Conservation (phyloP, 2,797 vertebrate species). For the Crenichthys baileyi region DNA sequence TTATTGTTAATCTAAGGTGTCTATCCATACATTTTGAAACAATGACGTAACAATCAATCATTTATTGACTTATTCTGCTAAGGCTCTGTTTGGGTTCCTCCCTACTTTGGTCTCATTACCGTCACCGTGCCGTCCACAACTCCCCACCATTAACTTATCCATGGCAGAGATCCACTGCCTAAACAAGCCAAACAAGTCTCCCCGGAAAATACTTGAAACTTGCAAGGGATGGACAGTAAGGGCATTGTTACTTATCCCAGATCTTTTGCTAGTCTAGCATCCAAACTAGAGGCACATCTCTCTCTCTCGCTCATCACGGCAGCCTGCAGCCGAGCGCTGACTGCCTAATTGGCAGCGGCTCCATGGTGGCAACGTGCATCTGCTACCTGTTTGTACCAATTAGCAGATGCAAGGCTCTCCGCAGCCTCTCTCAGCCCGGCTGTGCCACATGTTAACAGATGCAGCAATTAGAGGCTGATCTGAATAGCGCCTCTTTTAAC, state of each 20-base stretch:
- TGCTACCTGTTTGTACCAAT: conserved; percentile 89
- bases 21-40: conserved; percentile 22
- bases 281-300: conserved; percentile 59
- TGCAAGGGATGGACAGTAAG: conserved; percentile 8
- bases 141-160: conserved; percentile 23
- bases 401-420: conserved; percentile 83
- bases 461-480: conserved; percentile 90
- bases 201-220: conserved; percentile 44
- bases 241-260: conserved; percentile 43
- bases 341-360: conserved; percentile 79
- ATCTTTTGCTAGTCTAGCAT: conserved; percentile 43
- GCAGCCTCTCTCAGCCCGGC: conserved; percentile 75
- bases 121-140: conserved; percentile 49
- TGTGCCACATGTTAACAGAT: conserved; percentile 86
- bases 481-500: conserved; percentile 90
- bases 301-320: conserved; percentile 35
- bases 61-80: conserved; percentile 23
- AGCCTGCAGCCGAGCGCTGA: conserved; percentile 63
- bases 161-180: conserved; percentile 47
- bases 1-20: conserved; percentile 10
- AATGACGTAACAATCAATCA: conserved; percentile 18
- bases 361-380: conserved; percentile 75
- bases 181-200: conserved; percentile 47
- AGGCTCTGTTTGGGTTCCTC: conserved; percentile 47
- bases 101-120: conserved; percentile 31